Conservation (phyloP, 1,140 invertebrate species). For the Lepidurus couesii region DNA sequence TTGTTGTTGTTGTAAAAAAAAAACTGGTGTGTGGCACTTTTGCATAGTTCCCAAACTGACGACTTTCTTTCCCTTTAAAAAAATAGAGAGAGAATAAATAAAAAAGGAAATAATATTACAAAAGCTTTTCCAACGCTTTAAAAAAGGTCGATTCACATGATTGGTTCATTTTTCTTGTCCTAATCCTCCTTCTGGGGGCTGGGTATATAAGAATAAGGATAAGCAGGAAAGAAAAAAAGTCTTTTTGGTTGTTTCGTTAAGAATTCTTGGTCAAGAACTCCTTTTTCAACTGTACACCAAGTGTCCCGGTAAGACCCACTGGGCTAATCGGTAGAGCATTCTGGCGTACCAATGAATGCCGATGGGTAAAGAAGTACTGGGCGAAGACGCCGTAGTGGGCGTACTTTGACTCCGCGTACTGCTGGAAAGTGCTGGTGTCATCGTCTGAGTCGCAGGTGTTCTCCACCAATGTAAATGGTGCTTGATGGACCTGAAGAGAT, state of each 20-base stretch:
- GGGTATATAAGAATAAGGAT: neutral
- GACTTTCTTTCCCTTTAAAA: too few relatives aligned
- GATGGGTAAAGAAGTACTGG: slow-evolving; percentile 24
- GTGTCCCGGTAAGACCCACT: slow-evolving; percentile 57
- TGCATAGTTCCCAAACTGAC: neutral
- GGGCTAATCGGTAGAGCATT: slow-evolving; percentile 63
- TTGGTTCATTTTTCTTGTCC: too few relatives aligned
- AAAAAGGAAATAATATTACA: too few relatives aligned
- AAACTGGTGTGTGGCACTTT: neutral
- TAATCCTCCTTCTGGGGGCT: neutral
- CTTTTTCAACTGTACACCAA: slow-evolving; percentile 39
- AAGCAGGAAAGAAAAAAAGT: neutral
- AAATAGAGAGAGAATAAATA: too few relatives aligned
- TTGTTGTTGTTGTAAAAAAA: neutral
- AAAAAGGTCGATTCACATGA: too few relatives aligned
- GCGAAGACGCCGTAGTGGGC: slow-evolving; percentile 16
- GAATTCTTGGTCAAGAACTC: neutral
- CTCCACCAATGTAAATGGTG: slow-evolving; percentile 35
- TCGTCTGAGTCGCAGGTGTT: slow-evolving; percentile 37
- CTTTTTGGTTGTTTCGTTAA: neutral
- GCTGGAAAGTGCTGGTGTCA: slow-evolving; percentile 36
- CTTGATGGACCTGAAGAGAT: slow-evolving; percentile 37
- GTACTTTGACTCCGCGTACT: slow-evolving; percentile 28
- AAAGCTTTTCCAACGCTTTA: too few relatives aligned
- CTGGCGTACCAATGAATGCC: slow-evolving; percentile 85